Evolutionary conservation across 2,113 vertebrate genomes (phyloP).

Genomic region (Poeciliopsis prolifica): DNA sequence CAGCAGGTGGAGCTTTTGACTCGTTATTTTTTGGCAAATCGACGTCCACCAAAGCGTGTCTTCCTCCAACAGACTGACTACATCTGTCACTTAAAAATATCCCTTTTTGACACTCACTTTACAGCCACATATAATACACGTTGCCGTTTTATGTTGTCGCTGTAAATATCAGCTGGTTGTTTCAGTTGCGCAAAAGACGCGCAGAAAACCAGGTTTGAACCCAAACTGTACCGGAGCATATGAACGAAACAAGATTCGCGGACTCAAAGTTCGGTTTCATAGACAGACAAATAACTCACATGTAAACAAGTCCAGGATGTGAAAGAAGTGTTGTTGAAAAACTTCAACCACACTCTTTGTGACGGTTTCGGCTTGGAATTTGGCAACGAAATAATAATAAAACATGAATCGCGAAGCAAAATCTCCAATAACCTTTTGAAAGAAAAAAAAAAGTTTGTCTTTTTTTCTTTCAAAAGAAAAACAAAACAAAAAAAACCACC

Average conservation of each 20-base stretch:
- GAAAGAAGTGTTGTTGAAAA: not conserved
- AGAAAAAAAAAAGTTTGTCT: too few species aligned
- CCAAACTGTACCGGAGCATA: slow-evolving; percentile 4
- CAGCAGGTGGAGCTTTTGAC: slow-evolving; percentile 76
- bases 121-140: slow-evolving; percentile 3
- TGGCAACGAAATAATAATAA: not conserved
- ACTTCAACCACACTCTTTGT: slow-evolving; percentile 31
- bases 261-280: not conserved
- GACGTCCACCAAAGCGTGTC: slow-evolving; percentile 25
- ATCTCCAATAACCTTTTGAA: not conserved
- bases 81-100: slow-evolving; percentile 26
- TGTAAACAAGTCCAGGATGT: not conserved
- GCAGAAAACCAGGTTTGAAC: slow-evolving; percentile 1
- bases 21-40: slow-evolving; percentile 43
- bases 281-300: not conserved
- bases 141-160: not conserved
- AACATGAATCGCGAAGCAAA: not conserved
- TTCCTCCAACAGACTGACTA: slow-evolving; percentile 53
- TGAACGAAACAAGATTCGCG: not conserved
- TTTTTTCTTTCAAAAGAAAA: too few species aligned
- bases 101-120: slow-evolving; percentile 21
- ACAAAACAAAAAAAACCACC: too few species aligned
- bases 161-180: not conserved
- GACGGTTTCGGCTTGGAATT: not conserved
- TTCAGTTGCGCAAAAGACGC: not conserved